Base-by-base conservation (phyloP, 2,113 vertebrate species). In the Elachura formosa region DNA sequence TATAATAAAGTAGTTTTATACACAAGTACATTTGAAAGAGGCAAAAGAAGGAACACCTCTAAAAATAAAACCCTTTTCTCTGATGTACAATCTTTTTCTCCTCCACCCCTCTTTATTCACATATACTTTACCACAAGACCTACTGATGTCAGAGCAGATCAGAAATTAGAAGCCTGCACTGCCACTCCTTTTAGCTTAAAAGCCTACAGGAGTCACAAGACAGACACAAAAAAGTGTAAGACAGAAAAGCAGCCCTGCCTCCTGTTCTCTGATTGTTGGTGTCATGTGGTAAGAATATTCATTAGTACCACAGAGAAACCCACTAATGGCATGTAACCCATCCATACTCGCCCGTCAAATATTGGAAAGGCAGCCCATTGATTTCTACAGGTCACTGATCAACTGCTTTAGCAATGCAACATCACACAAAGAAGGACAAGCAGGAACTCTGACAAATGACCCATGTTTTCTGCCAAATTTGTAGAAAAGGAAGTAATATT, bases 361-460 rank as follows among this genome's bases (percentile, higher is more conserved):
- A 90, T 10, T 88, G 83, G 89, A 66, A 87, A 96, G 89, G 40
- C 14, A 89, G 36, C 52, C 54, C 88, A 97, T 97, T 95, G 96
- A 97, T 97, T 97, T 56, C 33, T 43, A 81, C 76, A 96, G 90
- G 76, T 93, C 90, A 95, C 91, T 93, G 88, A 86, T 77, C 82
- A 89, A 82, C 80, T 88, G 90, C 59, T 93, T 94, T 22, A 93
- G 88, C 88, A 91, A 84, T 67, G 72, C 38, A 73, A 29, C 23
- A 56, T 59, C 69, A 93, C 59, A 84, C 46, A 92, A 89, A 72
- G 87, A 54, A 94, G 86, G 66, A 92, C 59, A 94, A 96, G 93
- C 2, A 29, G 75, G 33, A 96, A 67, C 63, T 68, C 81, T 89
- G 78, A 75, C 56, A 81, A 71, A 94, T 48, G 41, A 93, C 68